These are phyloP conservation scores for Orthonevra nobilis DNA, from an alignment of 2,888 invertebrate genomes.

Conservation along the genomic window DNA sequence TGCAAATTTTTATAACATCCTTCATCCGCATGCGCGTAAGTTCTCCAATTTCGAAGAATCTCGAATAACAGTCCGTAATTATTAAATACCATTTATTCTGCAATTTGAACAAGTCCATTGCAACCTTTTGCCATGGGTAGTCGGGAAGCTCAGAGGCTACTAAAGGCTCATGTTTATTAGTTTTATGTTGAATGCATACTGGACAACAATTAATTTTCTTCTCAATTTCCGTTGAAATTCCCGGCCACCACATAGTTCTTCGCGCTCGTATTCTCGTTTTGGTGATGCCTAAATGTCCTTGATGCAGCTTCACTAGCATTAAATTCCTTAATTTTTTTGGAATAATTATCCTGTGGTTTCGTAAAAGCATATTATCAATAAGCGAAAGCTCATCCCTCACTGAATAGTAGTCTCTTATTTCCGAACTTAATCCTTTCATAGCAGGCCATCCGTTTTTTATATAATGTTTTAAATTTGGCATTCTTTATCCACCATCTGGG, in stretches of 20 bases:
- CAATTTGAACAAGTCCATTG: constrained; percentile 10
- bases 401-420: not conserved
- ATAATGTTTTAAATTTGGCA: not conserved
- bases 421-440: not conserved
- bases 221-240: constrained; percentile 1
- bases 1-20: not conserved
- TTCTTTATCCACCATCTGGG: not conserved
- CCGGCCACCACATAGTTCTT: constrained; percentile 12
- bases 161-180: not conserved
- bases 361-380: not conserved
- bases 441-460: not conserved
- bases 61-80: constrained; percentile 1
- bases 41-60: not conserved
- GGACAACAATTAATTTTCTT: not conserved
- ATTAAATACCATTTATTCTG: constrained; percentile 2
- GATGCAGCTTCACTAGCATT: constrained; percentile 3
- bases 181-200: not conserved
- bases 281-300: constrained; percentile 2
- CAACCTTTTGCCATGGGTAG: constrained; percentile 9
- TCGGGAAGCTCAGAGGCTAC: not conserved
- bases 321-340: not conserved
- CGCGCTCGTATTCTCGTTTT: constrained; percentile 1
- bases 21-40: not conserved
- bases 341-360: not conserved
- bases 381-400: not conserved